A percentile compares a stretch with the other conserved stretches of the same genome.
Conservation (phyloP, 2,888 invertebrate genomes). For the Gortyna flavago region DNA sequence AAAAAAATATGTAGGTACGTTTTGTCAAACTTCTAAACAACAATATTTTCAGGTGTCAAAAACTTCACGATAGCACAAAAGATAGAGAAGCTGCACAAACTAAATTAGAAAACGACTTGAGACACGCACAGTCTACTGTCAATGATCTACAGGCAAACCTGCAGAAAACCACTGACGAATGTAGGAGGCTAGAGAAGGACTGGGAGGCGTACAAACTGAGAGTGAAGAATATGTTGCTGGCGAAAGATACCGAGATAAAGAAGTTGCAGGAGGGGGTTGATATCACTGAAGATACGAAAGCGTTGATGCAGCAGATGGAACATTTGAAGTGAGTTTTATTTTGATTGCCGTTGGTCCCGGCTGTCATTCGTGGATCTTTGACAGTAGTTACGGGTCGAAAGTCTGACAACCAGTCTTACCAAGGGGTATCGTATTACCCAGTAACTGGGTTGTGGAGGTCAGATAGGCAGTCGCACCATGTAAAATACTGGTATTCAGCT, state of each 20-base stretch:
- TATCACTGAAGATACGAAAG: constrained; percentile 79
- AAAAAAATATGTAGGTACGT: not conserved
- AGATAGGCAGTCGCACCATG: too few relatives aligned
- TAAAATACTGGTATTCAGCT: too few relatives aligned
- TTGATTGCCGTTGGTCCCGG: not conserved
- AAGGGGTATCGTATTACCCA: too few relatives aligned
- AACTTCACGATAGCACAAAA: constrained; percentile 70
- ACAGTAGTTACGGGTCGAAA: too few relatives aligned
- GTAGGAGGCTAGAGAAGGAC: constrained; percentile 81
- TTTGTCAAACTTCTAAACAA: not conserved
- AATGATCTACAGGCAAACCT: constrained; percentile 77
- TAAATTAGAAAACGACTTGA: constrained; percentile 81
- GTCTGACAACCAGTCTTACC: too few relatives aligned
- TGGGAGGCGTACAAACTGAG: constrained; percentile 86
- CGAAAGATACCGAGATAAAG: constrained; percentile 84
- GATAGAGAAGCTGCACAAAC: constrained; percentile 69
- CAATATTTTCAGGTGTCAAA: constrained; percentile 70
- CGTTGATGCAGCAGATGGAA: constrained; percentile 80
- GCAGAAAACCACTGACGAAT: constrained; percentile 78
- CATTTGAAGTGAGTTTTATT: constrained; percentile 77
- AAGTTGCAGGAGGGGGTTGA: constrained; percentile 77
- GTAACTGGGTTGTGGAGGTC: too few relatives aligned
- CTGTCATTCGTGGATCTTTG: too few relatives aligned
- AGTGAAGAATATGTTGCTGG: constrained; percentile 83
- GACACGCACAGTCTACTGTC: constrained; percentile 80